A percentile compares a stretch with the other conserved stretches of the same genome.
Evolutionary conservation across 2,113 vertebrate genomes (phyloP).

Genomic region (Loxodonta africana): DNA sequence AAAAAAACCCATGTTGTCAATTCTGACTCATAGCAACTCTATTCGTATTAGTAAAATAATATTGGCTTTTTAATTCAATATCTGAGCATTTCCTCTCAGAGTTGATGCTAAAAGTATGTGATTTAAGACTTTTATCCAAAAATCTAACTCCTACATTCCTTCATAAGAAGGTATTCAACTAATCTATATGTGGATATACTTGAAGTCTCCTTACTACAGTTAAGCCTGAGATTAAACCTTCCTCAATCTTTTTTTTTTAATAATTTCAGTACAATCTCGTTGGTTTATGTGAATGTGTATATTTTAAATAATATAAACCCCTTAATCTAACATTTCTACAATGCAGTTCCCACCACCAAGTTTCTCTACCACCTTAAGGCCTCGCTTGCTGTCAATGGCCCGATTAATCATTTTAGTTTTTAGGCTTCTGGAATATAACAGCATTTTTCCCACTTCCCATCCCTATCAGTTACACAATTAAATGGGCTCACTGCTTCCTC

Average conservation of each 20-base stretch:
- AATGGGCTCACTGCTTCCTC: background rate
- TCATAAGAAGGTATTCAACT: constrained; percentile 51
- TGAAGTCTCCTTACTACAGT: background rate
- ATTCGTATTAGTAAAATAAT: constrained; percentile 10
- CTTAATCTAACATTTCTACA: background rate
- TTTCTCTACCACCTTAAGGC: background rate
- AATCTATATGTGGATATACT: background rate
- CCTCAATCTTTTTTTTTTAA: background rate
- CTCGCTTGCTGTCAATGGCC: background rate
- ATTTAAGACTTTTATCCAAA: constrained; percentile 11
- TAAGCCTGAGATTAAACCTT: background rate
- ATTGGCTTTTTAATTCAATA: constrained; percentile 42
- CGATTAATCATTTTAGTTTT: background rate
- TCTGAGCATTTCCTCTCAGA: background rate
- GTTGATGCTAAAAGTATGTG: background rate
- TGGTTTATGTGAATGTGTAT: too few species aligned
- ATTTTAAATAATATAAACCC: background rate
- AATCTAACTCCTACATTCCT: constrained; percentile 38
- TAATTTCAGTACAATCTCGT: constrained; percentile 2
- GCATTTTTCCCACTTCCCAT: background rate
- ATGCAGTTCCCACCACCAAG: background rate
- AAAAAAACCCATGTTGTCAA: too few species aligned
- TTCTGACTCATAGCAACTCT: too few species aligned
- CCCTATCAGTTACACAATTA: background rate
- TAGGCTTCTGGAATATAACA: background rate